Conservation (phyloP, 2,888 invertebrate species). For the Sialis lutaria region DNA sequence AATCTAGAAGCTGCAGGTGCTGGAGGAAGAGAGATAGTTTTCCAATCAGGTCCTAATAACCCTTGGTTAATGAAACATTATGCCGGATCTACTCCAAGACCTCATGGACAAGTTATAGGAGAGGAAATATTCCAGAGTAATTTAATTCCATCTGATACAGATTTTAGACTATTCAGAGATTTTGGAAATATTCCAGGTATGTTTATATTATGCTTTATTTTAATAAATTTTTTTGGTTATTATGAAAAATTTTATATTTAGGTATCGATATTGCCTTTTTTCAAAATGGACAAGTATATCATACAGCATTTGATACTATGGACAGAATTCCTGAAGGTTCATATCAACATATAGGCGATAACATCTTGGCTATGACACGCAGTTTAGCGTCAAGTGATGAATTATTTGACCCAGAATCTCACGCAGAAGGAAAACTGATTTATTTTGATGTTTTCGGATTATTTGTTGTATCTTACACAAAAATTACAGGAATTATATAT, state of each 20-base stretch:
- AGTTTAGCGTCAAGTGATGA: slow-evolving; percentile 20
- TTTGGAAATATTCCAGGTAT: slow-evolving; percentile 47
- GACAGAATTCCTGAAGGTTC: slow-evolving; percentile 36
- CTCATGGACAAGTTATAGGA: slow-evolving; percentile 33
- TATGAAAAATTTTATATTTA: not conserved
- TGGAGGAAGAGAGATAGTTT: slow-evolving; percentile 79
- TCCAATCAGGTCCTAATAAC: slow-evolving; percentile 68
- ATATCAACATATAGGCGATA: slow-evolving; percentile 44
- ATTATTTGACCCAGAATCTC: slow-evolving; percentile 10
- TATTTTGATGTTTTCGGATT: slow-evolving; percentile 34
- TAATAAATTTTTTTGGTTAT: not conserved
- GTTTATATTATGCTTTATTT: not conserved
- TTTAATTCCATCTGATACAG: slow-evolving; percentile 60
- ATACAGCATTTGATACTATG: slow-evolving; percentile 38
- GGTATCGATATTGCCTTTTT: slow-evolving; percentile 41
- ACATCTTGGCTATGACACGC: slow-evolving; percentile 31
- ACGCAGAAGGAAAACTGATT: slow-evolving; percentile 18
- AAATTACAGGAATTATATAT: slow-evolving; percentile 11
- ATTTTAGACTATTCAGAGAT: slow-evolving; percentile 61
- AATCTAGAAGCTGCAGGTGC: slow-evolving; percentile 88
- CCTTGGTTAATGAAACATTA: slow-evolving; percentile 44
- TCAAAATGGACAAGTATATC: slow-evolving; percentile 45
- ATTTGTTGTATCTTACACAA: slow-evolving; percentile 30
- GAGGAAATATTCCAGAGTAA: slow-evolving; percentile 51
- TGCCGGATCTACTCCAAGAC: slow-evolving; percentile 32